These are phyloP conservation scores for Panagrolaimus sp. DNA, from an alignment of 1,140 invertebrate genomes.

Conservation along the genomic window DNA sequence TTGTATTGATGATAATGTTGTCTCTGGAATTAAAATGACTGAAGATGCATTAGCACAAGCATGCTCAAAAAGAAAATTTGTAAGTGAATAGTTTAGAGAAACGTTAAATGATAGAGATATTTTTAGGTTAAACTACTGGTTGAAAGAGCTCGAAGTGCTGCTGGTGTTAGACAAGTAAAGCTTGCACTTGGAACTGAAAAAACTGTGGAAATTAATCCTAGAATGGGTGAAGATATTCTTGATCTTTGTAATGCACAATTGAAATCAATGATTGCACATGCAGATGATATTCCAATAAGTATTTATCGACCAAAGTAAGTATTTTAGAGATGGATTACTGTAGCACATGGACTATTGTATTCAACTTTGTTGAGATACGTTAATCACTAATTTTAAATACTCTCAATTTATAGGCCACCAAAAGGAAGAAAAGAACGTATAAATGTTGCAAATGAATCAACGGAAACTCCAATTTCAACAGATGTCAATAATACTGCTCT, in stretches of 20 bases:
- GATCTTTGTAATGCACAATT: neutral
- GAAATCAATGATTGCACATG: neutral
- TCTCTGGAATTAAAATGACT: neutral
- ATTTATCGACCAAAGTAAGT: neutral
- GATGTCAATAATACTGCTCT: neutral
- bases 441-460: neutral
- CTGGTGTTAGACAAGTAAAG: neutral
- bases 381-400: neutral
- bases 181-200: neutral
- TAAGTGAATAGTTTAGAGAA: neutral
- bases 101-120: neutral
- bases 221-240: neutral
- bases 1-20: neutral
- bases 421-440: neutral
- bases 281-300: no score
- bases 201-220: neutral
- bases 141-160: neutral
- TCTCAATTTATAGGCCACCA: neutral
- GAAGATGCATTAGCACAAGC: neutral
- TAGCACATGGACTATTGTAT: no score
- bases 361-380: neutral
- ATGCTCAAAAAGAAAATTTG: neutral
- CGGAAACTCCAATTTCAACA: neutral
- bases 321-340: no score
- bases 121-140: neutral